Evolutionary conservation across 2,797 vertebrate genomes (phyloP).

Genomic region (Malurus splendens): DNA sequence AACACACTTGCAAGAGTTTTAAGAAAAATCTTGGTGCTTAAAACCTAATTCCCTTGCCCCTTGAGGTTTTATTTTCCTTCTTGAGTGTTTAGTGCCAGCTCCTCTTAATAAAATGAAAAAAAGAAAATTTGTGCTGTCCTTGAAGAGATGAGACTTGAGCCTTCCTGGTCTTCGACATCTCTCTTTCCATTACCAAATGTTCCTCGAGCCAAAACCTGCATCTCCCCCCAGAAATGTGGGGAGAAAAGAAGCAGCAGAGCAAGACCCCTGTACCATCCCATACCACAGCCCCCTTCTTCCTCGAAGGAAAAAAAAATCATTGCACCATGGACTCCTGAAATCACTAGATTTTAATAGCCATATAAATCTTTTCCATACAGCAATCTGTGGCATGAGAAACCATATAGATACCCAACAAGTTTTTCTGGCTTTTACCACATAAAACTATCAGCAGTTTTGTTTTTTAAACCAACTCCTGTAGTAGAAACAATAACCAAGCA

Average conservation of each 20-base stretch:
- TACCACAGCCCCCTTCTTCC: background rate
- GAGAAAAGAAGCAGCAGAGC: background rate
- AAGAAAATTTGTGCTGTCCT: background rate
- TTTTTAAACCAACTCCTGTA: constrained; percentile 4
- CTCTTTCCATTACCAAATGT: background rate
- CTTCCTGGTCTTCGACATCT: accelerated
- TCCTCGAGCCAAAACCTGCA: background rate
- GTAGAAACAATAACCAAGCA: constrained; percentile 47
- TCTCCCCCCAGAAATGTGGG: background rate
- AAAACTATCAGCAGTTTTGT: background rate
- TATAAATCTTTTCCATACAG: constrained; percentile 39
- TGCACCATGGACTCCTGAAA: background rate
- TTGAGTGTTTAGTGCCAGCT: background rate
- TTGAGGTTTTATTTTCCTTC: background rate
- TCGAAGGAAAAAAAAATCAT: background rate
- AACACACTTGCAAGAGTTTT: background rate
- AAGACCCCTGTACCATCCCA: background rate
- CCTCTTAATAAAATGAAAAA: background rate
- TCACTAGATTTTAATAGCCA: constrained; percentile 58
- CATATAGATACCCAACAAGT: background rate
- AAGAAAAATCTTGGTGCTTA: background rate
- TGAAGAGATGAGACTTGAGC: background rate
- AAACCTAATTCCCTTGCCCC: background rate
- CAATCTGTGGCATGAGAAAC: constrained; percentile 34
- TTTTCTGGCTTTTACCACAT: constrained; percentile 1